Base-by-base conservation (phyloP, 2,888 invertebrate species). In the Ametastegia equiseti region DNA sequence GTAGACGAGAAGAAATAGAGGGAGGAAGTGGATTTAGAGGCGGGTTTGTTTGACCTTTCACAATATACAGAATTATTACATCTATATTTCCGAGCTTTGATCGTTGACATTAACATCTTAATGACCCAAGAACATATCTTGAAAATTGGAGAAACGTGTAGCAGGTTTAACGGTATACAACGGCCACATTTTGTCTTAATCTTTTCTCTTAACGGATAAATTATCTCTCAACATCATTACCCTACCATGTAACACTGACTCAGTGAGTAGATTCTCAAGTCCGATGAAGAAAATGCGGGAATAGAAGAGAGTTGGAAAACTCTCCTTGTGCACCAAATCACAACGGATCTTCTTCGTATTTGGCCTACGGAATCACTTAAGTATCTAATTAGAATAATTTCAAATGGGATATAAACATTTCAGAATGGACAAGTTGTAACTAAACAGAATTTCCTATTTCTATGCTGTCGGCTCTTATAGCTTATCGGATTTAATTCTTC, bases 61-160 rank as follows among this genome's bases (percentile, higher is more conserved):
- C 15, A 47, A 47, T 47, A 47, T 15, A 60, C 30, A 30, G 15
- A 30, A 60, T 60, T 71, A 30, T 71, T 71, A 71, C 71, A 47
- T 19, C 71, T 45, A 71, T 71, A 71, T 71, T 30, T 27, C 23
- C 27, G 71, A 45, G 36, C 45, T 71, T 71, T 47, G 71, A 45
- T 71, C 47, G 71, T 45, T 47, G 15, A 15, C 45, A 71, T 71
- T 47, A 47, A 71, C 71, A 71, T 71, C 71, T n/a, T 71, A 71
- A 71, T 71, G 71, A 23, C n/a, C 19, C 15, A 27, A 45, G 45
- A 71, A 47, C 42, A 45, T 47, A 30, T 71, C 23, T 45, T 27
- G 33, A 30, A 33, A 27, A 47, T 23, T 47, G 45, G 45, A 13
- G 30, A 71, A 71, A 71, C 71, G 42, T 47, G 71, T 71, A 27